A percentile compares a stretch with the other conserved stretches of the same genome.
These are phyloP conservation scores for Pherbina coryleti DNA, from an alignment of 2,888 invertebrate genomes.

Conservation along the genomic window DNA sequence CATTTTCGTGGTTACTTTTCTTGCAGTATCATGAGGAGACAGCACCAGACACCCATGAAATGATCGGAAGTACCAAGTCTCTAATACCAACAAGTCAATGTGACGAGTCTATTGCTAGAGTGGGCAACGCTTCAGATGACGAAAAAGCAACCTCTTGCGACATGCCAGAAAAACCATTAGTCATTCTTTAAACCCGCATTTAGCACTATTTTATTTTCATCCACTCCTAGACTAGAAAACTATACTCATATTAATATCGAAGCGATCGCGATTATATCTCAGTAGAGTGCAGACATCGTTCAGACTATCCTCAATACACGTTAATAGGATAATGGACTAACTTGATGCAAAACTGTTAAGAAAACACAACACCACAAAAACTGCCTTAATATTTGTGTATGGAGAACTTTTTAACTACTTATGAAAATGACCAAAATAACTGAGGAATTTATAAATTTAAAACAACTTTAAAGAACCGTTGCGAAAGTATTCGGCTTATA, in stretches of 20 bases:
- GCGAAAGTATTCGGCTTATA: not conserved
- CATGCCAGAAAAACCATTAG: slow-evolving; percentile 66
- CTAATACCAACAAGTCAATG: slow-evolving; percentile 66
- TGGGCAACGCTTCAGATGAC: slow-evolving; percentile 58
- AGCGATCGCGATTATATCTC: not conserved
- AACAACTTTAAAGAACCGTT: not conserved
- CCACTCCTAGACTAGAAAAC: slow-evolving; percentile 8
- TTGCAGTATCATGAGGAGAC: slow-evolving; percentile 49
- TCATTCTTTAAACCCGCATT: slow-evolving; percentile 59
- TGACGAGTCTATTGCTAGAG: slow-evolving; percentile 56
- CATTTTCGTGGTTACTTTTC: not conserved
- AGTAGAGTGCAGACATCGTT: not conserved
- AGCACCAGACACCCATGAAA: slow-evolving; percentile 60
- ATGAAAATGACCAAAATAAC: not conserved
- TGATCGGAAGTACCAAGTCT: slow-evolving; percentile 68
- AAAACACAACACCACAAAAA: slow-evolving; percentile 26
- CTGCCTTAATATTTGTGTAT: slow-evolving; percentile 30
- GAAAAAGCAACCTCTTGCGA: slow-evolving; percentile 64
- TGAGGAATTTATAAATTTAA: slow-evolving; percentile 14
- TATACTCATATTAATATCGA: not conserved
- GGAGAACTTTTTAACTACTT: not conserved
- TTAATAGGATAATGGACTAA: not conserved
- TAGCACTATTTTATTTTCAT: not conserved
- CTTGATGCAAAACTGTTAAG: not conserved
- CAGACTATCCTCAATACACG: not conserved